These are phyloP conservation scores for Eupeodes latifasciatus DNA, from an alignment of 2,888 invertebrate genomes.

Conservation along the genomic window DNA sequence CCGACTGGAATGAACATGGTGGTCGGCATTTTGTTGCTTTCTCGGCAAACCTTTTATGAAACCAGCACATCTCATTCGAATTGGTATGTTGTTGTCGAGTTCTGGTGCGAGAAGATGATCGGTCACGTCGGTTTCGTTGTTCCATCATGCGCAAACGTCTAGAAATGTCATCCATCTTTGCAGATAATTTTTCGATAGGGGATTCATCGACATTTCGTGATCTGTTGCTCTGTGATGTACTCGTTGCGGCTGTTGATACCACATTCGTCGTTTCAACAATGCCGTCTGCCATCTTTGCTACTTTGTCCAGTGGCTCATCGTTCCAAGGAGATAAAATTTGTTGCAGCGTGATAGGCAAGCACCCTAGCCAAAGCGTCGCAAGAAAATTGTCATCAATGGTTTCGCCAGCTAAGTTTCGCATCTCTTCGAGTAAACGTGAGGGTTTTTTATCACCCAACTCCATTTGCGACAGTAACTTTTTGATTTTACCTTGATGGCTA, in stretches of 20 bases:
- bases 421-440: slow-evolving; percentile 77
- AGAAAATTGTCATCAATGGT: background rate
- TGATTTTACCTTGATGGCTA: background rate
- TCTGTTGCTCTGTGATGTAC: background rate
- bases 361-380: background rate
- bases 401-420: slow-evolving; percentile 76
- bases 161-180: background rate
- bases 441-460: slow-evolving; percentile 57
- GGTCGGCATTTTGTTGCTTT: too few relatives aligned
- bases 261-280: too few relatives aligned
- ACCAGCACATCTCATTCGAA: too few relatives aligned
- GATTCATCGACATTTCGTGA: background rate
- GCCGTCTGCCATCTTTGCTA: too few relatives aligned
- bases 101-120: background rate
- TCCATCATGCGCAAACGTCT: background rate
- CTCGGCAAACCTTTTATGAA: too few relatives aligned
- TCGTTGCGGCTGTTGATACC: too few relatives aligned
- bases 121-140: background rate
- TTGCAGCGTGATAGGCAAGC: too few relatives aligned
- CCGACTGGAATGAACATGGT: too few relatives aligned
- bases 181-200: background rate
- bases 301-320: too few relatives aligned
- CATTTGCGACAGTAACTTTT: background rate
- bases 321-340: too few relatives aligned
- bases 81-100: background rate